phyloP scores from a whole-genome alignment of 1,140 invertebrate species.

The Euwallacea similis region DNA sequence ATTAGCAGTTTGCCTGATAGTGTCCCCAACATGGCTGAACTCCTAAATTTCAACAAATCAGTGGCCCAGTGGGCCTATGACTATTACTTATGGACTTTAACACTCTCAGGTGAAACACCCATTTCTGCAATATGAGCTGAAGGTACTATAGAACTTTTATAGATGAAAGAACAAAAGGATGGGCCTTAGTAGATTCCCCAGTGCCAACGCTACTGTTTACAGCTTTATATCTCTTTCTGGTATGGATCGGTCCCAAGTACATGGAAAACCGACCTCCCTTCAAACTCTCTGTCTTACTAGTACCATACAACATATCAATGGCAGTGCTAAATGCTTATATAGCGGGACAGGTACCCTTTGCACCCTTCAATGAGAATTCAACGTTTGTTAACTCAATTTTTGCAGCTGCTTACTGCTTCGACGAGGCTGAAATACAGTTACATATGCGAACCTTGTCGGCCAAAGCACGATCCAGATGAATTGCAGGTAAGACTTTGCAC shows the following conservation, averaged over 20 bases:
- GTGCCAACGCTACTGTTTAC: constrained; percentile 75
- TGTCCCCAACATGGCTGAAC: constrained; percentile 53
- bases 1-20: too few species aligned
- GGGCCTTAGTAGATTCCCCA: constrained; percentile 84
- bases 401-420: constrained; percentile 72
- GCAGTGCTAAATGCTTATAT: constrained; percentile 85
- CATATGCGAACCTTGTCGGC: constrained; percentile 85
- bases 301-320: constrained; percentile 86
- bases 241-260: constrained; percentile 77
- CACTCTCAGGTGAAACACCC: constrained; percentile 63
- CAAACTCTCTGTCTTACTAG: constrained; percentile 73
- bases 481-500: constrained; percentile 64
- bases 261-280: constrained; percentile 83
- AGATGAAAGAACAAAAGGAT: constrained; percentile 82
- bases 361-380: background rate
- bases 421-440: constrained; percentile 82
- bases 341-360: constrained; percentile 64
- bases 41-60: constrained; percentile 66
- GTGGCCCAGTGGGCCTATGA: constrained; percentile 64
- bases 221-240: constrained; percentile 75
- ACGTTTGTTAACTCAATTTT: background rate
- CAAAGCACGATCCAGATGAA: constrained; percentile 80
- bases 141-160: constrained; percentile 47
- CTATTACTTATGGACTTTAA: constrained; percentile 72
- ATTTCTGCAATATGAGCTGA: background rate